phyloP scores from a whole-genome alignment of 2,888 invertebrate genomes.

The Trimorus sp. region DNA sequence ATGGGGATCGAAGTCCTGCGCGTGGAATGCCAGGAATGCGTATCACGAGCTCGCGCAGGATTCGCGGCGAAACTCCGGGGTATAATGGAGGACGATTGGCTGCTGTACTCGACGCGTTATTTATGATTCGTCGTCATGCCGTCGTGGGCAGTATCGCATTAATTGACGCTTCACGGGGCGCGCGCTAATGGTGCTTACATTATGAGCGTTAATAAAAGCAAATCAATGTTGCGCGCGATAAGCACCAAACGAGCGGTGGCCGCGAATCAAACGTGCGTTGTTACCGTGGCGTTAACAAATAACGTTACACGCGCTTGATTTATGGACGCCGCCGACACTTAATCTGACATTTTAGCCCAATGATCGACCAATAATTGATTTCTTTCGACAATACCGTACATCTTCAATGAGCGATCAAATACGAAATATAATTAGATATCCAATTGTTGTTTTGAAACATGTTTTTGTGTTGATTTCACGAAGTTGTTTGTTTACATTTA shows the following conservation, averaged over 20 bases:
- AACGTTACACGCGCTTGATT: constrained; percentile 48
- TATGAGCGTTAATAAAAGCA: constrained; percentile 61
- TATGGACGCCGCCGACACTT: constrained; percentile 14
- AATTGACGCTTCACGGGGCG: constrained; percentile 63
- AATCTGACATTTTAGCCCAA: too few species aligned
- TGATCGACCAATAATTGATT: too few species aligned
- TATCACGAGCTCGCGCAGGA: constrained; percentile 48
- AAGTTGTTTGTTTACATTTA: too few species aligned
- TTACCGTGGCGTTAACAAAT: constrained; percentile 57
- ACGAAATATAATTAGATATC: too few species aligned
- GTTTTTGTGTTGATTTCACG: too few species aligned
- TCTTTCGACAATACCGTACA: too few species aligned
- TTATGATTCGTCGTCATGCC: constrained; percentile 63
- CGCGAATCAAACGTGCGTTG: constrained; percentile 42
- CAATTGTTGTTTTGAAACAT: too few species aligned
- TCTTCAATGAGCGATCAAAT: too few species aligned
- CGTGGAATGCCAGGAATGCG: constrained; percentile 54
- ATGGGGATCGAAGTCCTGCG: constrained; percentile 48
- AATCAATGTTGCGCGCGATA: constrained; percentile 57
- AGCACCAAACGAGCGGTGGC: constrained; percentile 39
- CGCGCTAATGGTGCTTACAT: constrained; percentile 62
- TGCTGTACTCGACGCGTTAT: constrained; percentile 60
- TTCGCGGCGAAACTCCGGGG: constrained; percentile 49
- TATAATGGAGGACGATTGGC: constrained; percentile 61
- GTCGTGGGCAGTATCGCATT: constrained; percentile 66